These are phyloP conservation scores for Mus musculus DNA, from an alignment of 2,113 vertebrate species.

Conservation along the genomic window DNA sequence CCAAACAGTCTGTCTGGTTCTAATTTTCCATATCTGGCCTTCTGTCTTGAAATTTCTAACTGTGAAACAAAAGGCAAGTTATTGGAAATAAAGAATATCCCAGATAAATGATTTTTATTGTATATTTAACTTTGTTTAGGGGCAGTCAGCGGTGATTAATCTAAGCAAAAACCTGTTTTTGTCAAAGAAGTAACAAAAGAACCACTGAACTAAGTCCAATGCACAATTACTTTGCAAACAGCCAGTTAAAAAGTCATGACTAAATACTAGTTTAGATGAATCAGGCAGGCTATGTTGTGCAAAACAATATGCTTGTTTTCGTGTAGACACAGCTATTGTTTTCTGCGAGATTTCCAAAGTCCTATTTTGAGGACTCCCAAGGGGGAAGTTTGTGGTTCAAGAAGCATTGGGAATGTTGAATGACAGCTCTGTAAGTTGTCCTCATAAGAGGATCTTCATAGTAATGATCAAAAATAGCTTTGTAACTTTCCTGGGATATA, in stretches of 20 bases:
- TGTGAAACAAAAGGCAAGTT: slow-evolving; percentile 25
- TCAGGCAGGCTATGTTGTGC: slow-evolving; percentile 37
- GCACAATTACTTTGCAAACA: slow-evolving; percentile 64
- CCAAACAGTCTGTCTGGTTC: not conserved
- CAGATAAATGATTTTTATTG: slow-evolving; percentile 50
- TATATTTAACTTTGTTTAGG: slow-evolving; percentile 44
- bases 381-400: slow-evolving; percentile 7
- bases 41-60: slow-evolving; percentile 44
- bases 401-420: slow-evolving; percentile 28
- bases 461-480: not conserved
- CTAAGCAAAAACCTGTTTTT: slow-evolving; percentile 20
- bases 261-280: slow-evolving; percentile 61
- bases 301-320: slow-evolving; percentile 47
- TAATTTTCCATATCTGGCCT: slow-evolving; percentile 20
- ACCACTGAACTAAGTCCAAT: slow-evolving; percentile 54
- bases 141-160: slow-evolving; percentile 17
- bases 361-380: slow-evolving; percentile 21
- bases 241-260: slow-evolving; percentile 40
- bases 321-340: not conserved
- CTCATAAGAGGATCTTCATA: slow-evolving; percentile 31
- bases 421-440: slow-evolving; percentile 9
- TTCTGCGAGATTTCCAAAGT: slow-evolving; percentile 20
- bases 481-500: not conserved
- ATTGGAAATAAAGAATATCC: not conserved
- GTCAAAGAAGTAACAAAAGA: slow-evolving; percentile 29